Evolutionary conservation across 2,113 vertebrate species (phyloP).

Genomic region (Pachycephala philippinensis): DNA sequence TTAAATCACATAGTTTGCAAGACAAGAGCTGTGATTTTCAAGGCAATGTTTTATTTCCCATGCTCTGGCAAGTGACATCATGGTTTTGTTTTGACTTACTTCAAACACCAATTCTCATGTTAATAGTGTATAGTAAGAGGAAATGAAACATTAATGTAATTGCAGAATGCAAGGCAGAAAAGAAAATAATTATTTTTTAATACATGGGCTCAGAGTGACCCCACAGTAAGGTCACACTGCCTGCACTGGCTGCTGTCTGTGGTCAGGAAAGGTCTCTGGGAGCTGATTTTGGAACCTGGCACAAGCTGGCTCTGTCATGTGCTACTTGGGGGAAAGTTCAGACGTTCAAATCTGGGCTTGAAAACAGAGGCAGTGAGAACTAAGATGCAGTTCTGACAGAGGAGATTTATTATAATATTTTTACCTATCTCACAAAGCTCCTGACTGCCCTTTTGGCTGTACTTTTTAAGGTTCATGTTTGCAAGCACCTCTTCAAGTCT

Average conservation of each 20-base stretch:
- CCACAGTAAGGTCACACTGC: not conserved
- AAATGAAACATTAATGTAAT: not conserved
- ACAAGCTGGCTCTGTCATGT: not conserved
- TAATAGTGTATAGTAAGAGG: not conserved
- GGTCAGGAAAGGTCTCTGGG: not conserved
- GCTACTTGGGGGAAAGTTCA: slow-evolving; percentile 9
- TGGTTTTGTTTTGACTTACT: not conserved
- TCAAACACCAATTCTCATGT: not conserved
- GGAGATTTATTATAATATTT: not conserved
- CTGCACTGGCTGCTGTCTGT: not conserved
- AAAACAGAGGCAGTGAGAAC: not conserved
- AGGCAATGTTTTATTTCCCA: not conserved
- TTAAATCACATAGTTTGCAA: not conserved
- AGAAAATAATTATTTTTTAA: not conserved
- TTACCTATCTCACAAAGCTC: not conserved
- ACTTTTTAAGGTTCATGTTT: not conserved
- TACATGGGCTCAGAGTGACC: not conserved
- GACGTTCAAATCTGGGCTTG: not conserved
- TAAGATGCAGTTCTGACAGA: not conserved
- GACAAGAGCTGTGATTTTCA: not conserved
- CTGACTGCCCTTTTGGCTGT: not conserved
- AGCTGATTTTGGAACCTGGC: slow-evolving; percentile 31
- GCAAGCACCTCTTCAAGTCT: not conserved
- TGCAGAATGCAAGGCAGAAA: not conserved
- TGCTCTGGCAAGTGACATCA: not conserved